These are phyloP conservation scores for Hormaphis cornu DNA, from an alignment of 1,140 invertebrate genomes.

Conservation along the genomic window DNA sequence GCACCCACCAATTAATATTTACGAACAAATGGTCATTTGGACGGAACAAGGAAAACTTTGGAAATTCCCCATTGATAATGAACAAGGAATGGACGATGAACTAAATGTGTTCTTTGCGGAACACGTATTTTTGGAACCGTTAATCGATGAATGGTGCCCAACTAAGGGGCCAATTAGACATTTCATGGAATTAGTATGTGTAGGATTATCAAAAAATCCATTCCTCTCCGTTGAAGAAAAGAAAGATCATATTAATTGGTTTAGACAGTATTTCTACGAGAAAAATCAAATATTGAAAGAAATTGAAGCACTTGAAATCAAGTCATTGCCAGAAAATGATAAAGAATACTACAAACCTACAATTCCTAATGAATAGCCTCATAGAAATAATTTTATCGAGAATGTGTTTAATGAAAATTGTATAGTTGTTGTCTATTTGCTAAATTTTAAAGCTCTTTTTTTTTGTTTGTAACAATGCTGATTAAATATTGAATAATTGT, in stretches of 20 bases:
- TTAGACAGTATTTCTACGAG: constrained; percentile 75
- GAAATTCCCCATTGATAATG: constrained; percentile 96
- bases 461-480: too few relatives aligned
- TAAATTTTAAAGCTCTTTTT: too few relatives aligned
- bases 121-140: constrained; percentile 83
- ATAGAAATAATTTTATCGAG: too few relatives aligned
- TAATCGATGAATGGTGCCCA: constrained; percentile 82
- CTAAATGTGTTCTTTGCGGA: constrained; percentile 72
- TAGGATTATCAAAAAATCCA: constrained; percentile 90
- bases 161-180: constrained; percentile 77
- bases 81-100: constrained; percentile 81
- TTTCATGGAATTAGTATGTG: constrained; percentile 93
- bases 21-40: constrained; percentile 88
- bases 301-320: constrained; percentile 45
- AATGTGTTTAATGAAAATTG: too few relatives aligned
- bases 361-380: background rate
- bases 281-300: constrained; percentile 67
- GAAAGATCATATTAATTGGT: constrained; percentile 84
- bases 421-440: too few relatives aligned
- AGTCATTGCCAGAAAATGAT: constrained; percentile 21
- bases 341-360: constrained; percentile 23
- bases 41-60: constrained; percentile 91
- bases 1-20: constrained; percentile 74
- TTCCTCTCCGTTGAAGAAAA: constrained; percentile 72
- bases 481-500: too few relatives aligned